Base-by-base conservation (phyloP, 2,888 invertebrate genomes). In the Limenitis camilla region DNA sequence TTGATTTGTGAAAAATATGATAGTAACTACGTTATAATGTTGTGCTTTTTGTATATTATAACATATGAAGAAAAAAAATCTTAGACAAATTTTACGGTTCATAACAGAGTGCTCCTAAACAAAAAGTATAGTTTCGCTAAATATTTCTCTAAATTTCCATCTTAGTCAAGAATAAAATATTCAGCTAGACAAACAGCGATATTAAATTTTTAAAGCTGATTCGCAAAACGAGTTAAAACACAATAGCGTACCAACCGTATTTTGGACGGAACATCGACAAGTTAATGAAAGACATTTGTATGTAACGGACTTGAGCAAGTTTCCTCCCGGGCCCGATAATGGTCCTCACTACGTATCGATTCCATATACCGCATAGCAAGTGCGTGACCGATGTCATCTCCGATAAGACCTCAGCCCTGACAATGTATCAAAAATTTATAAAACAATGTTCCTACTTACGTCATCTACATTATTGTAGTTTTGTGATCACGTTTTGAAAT, bases 241-340 rank as follows among this genome's bases (percentile, higher is more conserved):
- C 72, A 79, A 74, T 73, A 64, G 74, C 65, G 36, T 48, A 50
- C 49, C 40, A 40, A 58, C 61, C 60, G 71, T 68, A 74, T 78
- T 78, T 79, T 69, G 72, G 81, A 74, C 76, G 75, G 66, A 82
- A 75, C 81, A 78, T 77, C 73, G 76, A 76, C 74, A 73, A 79
- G 77, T 78, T 86, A 86, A 86, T 86, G 83, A 85, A 80, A 81
- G 76, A 71, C 86, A 86, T 86, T 85, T 85, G 83, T 85, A 86
- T 86, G 85, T 83, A 81, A 81, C 81, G 77, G 80, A 81, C 81
- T 78, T 73, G 70, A 73, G 80, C 72, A 74, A 76, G 78, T 79
- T 82, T 82, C 81, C 81, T 85, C 74, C 68, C 71, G 74, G 72
- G 75, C 73, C 71, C 74, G 72, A 76, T 78, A 74, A 76, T 74